phyloP scores from a whole-genome alignment of 2,888 invertebrate genomes.

The Yponomeuta malinellus region DNA sequence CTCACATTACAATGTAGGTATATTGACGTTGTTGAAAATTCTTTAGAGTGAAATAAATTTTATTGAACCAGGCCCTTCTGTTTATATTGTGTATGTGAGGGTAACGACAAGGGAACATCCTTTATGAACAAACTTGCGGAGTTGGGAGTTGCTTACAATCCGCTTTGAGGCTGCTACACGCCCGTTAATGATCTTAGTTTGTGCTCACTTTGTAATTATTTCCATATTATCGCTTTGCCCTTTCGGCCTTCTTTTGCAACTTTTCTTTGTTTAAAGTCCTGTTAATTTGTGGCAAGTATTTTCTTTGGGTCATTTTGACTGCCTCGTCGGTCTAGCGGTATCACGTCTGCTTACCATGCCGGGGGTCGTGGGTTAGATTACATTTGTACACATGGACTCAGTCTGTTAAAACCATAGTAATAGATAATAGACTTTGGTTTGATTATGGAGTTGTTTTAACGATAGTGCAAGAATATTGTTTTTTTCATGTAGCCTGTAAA shows the following conservation, averaged over 20 bases:
- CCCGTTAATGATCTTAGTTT: conserved; percentile 10
- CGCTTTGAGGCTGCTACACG: conserved; percentile 5
- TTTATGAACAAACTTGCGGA: conserved; percentile 8
- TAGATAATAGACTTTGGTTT: too few species aligned
- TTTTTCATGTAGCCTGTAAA: too few species aligned
- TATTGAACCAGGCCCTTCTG: not conserved
- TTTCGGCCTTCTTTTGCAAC: not conserved
- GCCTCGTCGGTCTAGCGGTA: too few species aligned
- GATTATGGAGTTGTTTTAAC: too few species aligned
- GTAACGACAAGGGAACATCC: conserved; percentile 4
- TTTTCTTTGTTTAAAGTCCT: not conserved
- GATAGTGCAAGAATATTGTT: too few species aligned
- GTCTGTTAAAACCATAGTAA: too few species aligned
- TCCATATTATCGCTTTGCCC: not conserved
- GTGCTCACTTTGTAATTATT: not conserved
- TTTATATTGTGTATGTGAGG: not conserved
- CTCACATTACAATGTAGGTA: too few species aligned
- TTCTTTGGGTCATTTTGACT: not conserved
- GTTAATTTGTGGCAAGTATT: not conserved
- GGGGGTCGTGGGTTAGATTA: not conserved
- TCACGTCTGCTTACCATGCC: too few species aligned
- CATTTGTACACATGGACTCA: not conserved
- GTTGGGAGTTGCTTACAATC: conserved; percentile 8
- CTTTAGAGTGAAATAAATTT: too few species aligned
- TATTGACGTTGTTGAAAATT: too few species aligned